Conservation (phyloP, 1,140 invertebrate species). For the Sarcophaga peregrina region DNA sequence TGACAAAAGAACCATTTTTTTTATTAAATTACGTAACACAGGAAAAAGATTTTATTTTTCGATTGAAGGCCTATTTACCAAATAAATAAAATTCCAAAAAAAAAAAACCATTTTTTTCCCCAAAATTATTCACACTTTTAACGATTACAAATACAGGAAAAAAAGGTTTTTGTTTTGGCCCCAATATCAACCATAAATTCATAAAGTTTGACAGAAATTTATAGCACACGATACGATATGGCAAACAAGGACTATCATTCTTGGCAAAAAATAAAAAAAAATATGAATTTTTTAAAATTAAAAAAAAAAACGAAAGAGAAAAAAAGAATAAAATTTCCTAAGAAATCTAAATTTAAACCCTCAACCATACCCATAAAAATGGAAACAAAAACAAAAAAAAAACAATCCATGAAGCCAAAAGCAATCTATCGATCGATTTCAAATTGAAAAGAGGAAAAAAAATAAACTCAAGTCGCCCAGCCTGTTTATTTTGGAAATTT, state of each 20-base stretch:
- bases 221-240: not conserved
- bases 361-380: not conserved
- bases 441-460: no score
- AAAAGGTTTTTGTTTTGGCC: not conserved
- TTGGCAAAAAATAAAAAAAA: not conserved
- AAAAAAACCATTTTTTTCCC: no score
- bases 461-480: no score
- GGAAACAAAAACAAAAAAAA: not conserved
- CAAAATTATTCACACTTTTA: no score
- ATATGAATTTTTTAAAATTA: not conserved
- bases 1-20: no score
- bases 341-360: conserved; percentile 1
- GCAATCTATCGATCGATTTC: no score
- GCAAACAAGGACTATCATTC: not conserved
- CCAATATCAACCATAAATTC: not conserved
- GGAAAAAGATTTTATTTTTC: no score
- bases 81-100: no score
- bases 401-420: not conserved
- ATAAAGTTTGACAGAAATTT: not conserved
- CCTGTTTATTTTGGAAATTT: not conserved
- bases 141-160: no score
- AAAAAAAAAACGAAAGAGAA: not conserved
- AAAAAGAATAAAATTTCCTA: not conserved
- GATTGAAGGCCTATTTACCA: no score
- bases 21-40: no score